These are phyloP conservation scores for Gryllus longicercus DNA, from an alignment of 2,888 invertebrate species.

Conservation along the genomic window DNA sequence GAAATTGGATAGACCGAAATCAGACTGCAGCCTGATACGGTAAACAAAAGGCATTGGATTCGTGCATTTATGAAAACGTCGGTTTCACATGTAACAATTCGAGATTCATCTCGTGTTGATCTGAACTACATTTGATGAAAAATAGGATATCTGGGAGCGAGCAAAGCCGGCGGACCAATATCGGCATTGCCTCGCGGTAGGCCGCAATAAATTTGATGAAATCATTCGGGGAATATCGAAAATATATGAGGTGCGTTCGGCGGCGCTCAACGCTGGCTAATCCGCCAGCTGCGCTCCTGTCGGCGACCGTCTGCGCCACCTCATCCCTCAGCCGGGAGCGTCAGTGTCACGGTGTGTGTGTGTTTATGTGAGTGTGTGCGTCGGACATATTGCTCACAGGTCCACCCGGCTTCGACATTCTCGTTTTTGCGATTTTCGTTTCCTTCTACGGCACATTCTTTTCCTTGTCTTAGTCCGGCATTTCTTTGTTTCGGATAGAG, in stretches of 20 bases:
- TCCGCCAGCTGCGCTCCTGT: background rate
- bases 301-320: background rate
- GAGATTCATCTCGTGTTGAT: background rate
- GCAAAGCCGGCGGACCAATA: background rate
- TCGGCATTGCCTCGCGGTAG: background rate
- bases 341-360: too few species aligned
- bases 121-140: background rate
- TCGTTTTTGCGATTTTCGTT: too few species aligned
- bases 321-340: too few species aligned
- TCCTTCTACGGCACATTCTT: too few species aligned
- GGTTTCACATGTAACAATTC: background rate
- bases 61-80: background rate
- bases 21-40: too few species aligned
- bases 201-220: slow-evolving; percentile 1
- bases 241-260: background rate
- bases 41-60: background rate
- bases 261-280: background rate
- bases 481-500: too few species aligned
- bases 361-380: too few species aligned
- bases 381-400: too few species aligned
- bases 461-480: too few species aligned
- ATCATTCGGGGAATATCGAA: slow-evolving; percentile 11
- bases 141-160: background rate
- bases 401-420: too few species aligned
- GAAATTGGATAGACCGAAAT: too few species aligned